Base-by-base conservation (phyloP, 2,797 vertebrate species). In the Microctenopoma stevenorrisi region DNA sequence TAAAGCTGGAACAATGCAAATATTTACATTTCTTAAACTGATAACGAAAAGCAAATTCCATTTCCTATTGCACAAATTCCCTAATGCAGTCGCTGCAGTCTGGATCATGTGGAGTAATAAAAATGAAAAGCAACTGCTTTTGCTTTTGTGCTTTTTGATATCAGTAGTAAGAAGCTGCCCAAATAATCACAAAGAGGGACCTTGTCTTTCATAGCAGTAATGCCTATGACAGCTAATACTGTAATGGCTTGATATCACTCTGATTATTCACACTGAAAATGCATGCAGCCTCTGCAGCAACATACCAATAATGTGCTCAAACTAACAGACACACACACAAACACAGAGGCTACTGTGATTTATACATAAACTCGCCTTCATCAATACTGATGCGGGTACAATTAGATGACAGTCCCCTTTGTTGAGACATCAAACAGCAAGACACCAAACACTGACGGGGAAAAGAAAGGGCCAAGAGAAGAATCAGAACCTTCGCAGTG, bases 371-470 rank as follows among this genome's bases (percentile, higher is more conserved):
- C n/a, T 18, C 35, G 42, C 6, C 46, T 52, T 57, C 3, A 10
- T 35, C 55, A 58, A 53, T 30, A 49, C 30, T 33, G 30, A 22
- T 79, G 42, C 65, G 53, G 26, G 65, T 55, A 62, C 60, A 56
- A 38, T 64, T 61, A 64, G 68, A 67, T 44, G 72, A 72, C 72
- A 70, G n/a, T 68, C 52, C 51, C 58, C 57, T 57, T 81, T 87
- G 75, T 77, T 78, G 62, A 69, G 63, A 61, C 74, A 51, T 83
- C 75, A 78, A 84, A 78, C 82, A 82, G 81, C 65, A 64, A 78
- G 79, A 81, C 51, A 62, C 30, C 55, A 59, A 25, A 53, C 38
- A 12, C 37, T 62, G 77, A 78, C 64, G 71, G 74, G 76, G 42
- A 69, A 79, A 72, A 79, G 44, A 69, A 79, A 72, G 72, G 68